Base-by-base conservation (phyloP, 2,113 vertebrate species). In the Sphaerodactylus townsendi region DNA sequence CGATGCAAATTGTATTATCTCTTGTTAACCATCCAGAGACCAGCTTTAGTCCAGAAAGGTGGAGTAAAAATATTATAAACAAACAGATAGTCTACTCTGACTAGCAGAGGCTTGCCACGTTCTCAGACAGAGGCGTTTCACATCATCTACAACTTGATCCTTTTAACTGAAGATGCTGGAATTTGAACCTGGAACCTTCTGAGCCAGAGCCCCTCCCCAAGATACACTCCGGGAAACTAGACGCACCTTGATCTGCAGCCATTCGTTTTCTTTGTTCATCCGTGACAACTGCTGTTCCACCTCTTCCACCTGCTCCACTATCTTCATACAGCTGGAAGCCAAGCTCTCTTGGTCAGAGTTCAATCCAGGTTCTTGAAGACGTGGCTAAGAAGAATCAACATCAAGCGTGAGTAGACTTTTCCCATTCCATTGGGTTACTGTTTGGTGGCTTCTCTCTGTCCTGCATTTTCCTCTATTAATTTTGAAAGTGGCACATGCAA, bases 161-260 rank as follows among this genome's bases (percentile, higher is more conserved):
- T 25, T 53, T 59, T 23, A 25, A 59, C 2, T 23, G n/a, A n/a
- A n/a, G n/a, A 62, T 62, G 59, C 9, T 28, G 53, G 9, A 19
- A 6, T 2, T 56, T 56, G 53, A 23, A 62, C 59, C 59, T 62
- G 23, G 56, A 19, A 62, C 59, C 23, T 62, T 28, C 9, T 9
- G 50, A 53, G 50, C 50, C 50, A 53, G 19, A 7, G 53, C 21
- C 53, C 53, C 21, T 56, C 19, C 53, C 19, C 53, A 23, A 56
- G 53, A 56, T 21, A 23, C 21, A 7, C 53, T 56, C 53, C 33
- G 48, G 62, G 48, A 74, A 72, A 19, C 28, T 25, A 25, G 6
- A 35, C n/a, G 0, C 84, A 96, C 96, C 96, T 96, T 96, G 84
- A 96, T 91, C 86, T 92, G 94, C 53, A 96, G 85, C 8, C 92